Percentiles rank a stretch among this genome's conserved stretches.
These are phyloP conservation scores for Callocephalon fimbriatum DNA, from an alignment of 2,113 vertebrate species.

Conservation along the genomic window DNA sequence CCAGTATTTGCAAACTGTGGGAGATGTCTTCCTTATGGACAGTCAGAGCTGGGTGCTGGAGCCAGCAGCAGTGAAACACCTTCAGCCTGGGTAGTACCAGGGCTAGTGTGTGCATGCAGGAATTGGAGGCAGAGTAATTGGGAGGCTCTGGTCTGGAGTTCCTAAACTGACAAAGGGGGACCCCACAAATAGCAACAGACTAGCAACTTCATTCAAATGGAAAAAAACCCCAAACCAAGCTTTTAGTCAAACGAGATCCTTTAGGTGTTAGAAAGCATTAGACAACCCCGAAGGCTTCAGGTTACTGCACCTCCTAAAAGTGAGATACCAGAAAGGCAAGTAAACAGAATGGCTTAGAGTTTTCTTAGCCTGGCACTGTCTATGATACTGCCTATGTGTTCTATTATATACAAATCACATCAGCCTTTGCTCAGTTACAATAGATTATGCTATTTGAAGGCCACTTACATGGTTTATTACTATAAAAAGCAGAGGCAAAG, in stretches of 20 bases:
- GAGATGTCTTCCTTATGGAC: neutral
- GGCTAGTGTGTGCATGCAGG: neutral
- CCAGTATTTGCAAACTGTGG: neutral
- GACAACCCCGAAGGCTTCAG: neutral
- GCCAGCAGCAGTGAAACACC: neutral
- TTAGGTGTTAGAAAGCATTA: neutral
- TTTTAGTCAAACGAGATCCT: neutral
- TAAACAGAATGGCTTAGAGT: neutral
- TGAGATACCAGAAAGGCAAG: neutral
- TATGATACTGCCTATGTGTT: neutral
- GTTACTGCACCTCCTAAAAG: neutral
- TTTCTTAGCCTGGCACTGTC: neutral
- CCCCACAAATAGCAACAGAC: neutral
- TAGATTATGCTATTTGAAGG: neutral
- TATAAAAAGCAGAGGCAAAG: neutral
- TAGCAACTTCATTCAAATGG: neutral
- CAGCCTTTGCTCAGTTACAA: neutral
- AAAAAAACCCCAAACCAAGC: neutral
- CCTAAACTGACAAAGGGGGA: neutral
- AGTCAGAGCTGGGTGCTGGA: neutral
- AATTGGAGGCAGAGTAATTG: neutral
- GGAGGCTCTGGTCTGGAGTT: neutral
- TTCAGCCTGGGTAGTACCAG: neutral
- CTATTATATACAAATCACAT: neutral
- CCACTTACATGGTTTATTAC: neutral